Conservation (phyloP, 2,113 vertebrate genomes). For the Merops nubicus region DNA sequence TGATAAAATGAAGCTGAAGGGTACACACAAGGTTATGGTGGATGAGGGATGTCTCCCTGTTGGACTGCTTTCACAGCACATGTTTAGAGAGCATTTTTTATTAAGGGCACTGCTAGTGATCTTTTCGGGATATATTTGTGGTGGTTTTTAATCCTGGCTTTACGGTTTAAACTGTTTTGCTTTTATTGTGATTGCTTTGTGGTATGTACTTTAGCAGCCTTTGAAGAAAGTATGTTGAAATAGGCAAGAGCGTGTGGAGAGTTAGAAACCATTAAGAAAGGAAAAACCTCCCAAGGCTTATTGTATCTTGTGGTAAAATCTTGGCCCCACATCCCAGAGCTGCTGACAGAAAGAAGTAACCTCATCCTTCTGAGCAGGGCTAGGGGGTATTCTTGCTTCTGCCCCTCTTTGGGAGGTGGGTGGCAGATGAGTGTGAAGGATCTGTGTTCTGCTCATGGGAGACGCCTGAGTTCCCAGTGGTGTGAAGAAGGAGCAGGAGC, state of each 20-base stretch:
- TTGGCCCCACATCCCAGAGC: not conserved
- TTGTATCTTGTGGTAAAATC: not conserved
- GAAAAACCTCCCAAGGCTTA: not conserved
- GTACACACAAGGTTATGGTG: not conserved
- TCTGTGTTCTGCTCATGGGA: not conserved
- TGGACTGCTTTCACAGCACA: not conserved
- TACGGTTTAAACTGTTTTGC: not conserved
- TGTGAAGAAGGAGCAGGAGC: not conserved
- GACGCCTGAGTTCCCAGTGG: not conserved
- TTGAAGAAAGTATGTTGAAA: not conserved
- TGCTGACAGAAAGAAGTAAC: not conserved
- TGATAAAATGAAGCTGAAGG: not conserved
- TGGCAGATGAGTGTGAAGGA: not conserved
- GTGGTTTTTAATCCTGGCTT: not conserved
- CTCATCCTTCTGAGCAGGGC: not conserved
- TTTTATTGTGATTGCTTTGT: not conserved
- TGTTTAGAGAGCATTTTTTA: not conserved
- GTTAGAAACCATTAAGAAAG: not conserved
- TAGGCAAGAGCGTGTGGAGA: not conserved
- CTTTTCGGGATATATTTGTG: not conserved
- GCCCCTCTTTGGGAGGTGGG: not conserved
- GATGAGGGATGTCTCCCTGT: not conserved
- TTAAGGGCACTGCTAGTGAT: not conserved
- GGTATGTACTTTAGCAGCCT: not conserved
- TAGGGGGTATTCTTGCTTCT: not conserved